These are phyloP conservation scores for Andrena hattorfiana DNA, from an alignment of 2,888 invertebrate genomes.

Conservation along the genomic window DNA sequence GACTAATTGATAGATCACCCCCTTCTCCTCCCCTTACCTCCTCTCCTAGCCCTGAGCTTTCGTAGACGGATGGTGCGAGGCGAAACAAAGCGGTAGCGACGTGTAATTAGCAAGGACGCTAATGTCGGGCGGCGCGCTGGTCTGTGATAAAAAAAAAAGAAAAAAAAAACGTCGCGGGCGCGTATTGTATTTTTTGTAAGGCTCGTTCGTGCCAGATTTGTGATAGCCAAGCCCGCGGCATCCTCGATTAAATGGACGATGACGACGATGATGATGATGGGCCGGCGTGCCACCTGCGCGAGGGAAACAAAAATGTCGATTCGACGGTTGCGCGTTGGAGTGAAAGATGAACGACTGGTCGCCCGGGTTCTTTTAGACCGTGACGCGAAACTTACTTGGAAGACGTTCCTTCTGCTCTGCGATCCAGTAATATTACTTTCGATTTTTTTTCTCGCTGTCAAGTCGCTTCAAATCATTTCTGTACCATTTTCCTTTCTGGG, in stretches of 20 bases:
- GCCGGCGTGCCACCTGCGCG: constrained; percentile 64
- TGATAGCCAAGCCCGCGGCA: constrained; percentile 83
- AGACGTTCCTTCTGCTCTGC: not conserved
- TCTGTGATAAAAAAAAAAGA: constrained; percentile 61
- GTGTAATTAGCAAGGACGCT: constrained; percentile 58
- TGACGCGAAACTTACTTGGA: constrained; percentile 17
- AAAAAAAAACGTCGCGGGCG: constrained; percentile 65
- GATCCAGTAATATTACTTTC: not conserved
- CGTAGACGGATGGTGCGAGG: constrained; percentile 50
- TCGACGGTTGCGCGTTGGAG: constrained; percentile 34
- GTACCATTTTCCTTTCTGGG: too few relatives aligned
- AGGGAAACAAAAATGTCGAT: constrained; percentile 45
- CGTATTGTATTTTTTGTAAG: constrained; percentile 84
- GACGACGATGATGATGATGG: constrained; percentile 58
- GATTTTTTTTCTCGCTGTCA: not conserved
- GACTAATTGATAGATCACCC: constrained; percentile 27
- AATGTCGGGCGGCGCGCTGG: constrained; percentile 65
- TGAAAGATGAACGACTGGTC: constrained; percentile 35
- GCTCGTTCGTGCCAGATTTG: constrained; percentile 83
- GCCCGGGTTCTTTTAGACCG: constrained; percentile 40
- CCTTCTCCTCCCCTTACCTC: constrained; percentile 34
- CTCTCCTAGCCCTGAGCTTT: constrained; percentile 51
- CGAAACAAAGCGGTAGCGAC: constrained; percentile 53
- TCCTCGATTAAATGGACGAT: constrained; percentile 75
- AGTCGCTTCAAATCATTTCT: not conserved